Percentiles rank a stretch among this genome's conserved stretches.
phyloP scores from a whole-genome alignment of 2,797 vertebrate genomes.

The Gadopsis marmoratus region DNA sequence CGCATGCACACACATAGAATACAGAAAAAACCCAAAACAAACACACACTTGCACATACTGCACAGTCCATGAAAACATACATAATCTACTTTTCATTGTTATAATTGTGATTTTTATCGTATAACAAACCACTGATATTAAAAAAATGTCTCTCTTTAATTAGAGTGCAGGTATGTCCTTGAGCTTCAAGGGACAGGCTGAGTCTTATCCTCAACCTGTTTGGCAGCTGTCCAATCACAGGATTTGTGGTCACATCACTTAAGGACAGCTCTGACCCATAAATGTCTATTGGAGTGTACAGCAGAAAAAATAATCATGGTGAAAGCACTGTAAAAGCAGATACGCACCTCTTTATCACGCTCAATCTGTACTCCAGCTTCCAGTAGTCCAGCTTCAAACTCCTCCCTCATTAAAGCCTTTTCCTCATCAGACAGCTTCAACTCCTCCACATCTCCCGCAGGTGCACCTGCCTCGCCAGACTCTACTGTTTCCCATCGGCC shows the following conservation, averaged over 20 bases:
- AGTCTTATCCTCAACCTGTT: slow-evolving; percentile 61
- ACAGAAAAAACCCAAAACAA: background rate
- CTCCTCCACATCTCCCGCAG: slow-evolving; percentile 83
- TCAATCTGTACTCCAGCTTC: slow-evolving; percentile 94
- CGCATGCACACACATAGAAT: background rate
- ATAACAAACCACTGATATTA: background rate
- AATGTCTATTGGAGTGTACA: slow-evolving; percentile 14
- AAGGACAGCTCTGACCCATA: slow-evolving; percentile 28
- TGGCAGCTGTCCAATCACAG: slow-evolving; percentile 55
- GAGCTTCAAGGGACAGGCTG: slow-evolving; percentile 31
- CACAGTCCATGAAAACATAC: slow-evolving; percentile 1
- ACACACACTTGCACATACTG: background rate
- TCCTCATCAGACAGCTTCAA: slow-evolving; percentile 87
- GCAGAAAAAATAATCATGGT: slow-evolving; percentile 28
- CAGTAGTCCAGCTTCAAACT: slow-evolving; percentile 90
- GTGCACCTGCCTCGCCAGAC: slow-evolving; percentile 61
- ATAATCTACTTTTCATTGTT: background rate
- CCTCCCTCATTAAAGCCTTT: slow-evolving; percentile 89
- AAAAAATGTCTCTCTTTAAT: slow-evolving; percentile 47
- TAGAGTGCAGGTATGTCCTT: slow-evolving; percentile 13
- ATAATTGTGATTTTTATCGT: background rate
- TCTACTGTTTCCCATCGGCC: slow-evolving; percentile 68
- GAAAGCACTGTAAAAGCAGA: slow-evolving; percentile 23
- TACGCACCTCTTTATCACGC: slow-evolving; percentile 92
- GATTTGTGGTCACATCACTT: slow-evolving; percentile 56